Percentiles rank a stretch among this genome's conserved stretches.
Evolutionary conservation across 2,113 vertebrate genomes (phyloP).

Genomic region (Corvus moneduloides): DNA sequence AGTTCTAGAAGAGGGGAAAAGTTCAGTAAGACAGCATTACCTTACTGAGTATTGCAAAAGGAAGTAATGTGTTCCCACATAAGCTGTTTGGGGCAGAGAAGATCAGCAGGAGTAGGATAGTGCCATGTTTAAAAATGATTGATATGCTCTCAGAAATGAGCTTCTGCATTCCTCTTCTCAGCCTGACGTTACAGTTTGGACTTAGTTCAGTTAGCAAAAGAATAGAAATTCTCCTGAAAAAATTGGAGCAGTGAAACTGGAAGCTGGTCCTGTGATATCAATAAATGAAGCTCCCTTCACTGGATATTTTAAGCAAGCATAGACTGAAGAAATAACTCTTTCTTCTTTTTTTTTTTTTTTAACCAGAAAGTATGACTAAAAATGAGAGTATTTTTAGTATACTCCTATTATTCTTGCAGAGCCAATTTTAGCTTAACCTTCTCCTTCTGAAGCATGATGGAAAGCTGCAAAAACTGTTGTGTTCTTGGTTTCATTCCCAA

Average conservation of each 20-base stretch:
- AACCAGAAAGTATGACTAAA: not conserved
- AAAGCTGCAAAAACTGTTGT: not conserved
- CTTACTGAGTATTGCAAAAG: not conserved
- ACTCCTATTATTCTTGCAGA: conserved; percentile 9
- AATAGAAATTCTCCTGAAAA: not conserved
- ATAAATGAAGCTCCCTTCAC: not conserved
- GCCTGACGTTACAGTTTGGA: not conserved
- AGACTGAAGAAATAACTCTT: not conserved
- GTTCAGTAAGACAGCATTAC: conserved; percentile 36
- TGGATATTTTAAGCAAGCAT: conserved; percentile 14
- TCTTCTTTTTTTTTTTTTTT: not conserved
- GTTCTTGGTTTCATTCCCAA: conserved; percentile 31
- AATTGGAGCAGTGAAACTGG: not conserved
- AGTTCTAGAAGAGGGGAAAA: conserved; percentile 50
- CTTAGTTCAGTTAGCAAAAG: not conserved
- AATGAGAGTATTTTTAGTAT: conserved; percentile 18
- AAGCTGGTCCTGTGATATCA: not conserved
- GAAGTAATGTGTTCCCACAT: not conserved
- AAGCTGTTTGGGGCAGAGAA: not conserved
- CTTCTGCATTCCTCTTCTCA: not conserved
- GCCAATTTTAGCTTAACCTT: conserved; percentile 35
- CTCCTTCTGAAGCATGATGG: not conserved
- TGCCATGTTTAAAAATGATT: not conserved
- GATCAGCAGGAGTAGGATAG: not conserved
- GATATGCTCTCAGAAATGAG: not conserved